A percentile compares a stretch with the other conserved stretches of the same genome.
Conservation (phyloP, 2,888 invertebrate species). For the Pristionchus fissidentatus region DNA sequence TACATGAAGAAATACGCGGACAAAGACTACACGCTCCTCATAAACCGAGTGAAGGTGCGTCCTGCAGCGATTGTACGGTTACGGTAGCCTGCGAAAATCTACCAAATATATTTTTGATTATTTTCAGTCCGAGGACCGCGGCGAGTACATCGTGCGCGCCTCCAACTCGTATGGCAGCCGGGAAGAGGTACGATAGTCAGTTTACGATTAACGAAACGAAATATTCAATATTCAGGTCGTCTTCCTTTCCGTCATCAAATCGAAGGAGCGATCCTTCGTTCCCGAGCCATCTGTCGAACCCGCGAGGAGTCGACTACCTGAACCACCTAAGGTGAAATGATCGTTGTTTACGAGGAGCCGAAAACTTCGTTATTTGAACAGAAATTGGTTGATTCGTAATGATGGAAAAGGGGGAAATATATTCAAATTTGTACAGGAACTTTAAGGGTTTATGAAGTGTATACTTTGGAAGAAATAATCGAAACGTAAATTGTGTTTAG, state of each 20-base stretch:
- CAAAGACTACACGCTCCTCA: constrained; percentile 96
- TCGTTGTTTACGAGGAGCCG: background rate
- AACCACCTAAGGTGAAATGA: constrained; percentile 14
- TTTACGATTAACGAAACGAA: background rate
- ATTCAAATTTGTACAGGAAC: too few relatives aligned
- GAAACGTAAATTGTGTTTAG: constrained; percentile 48
- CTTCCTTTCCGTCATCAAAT: constrained; percentile 88
- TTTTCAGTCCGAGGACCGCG: constrained; percentile 82
- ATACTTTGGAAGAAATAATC: too few relatives aligned
- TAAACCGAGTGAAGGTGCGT: constrained; percentile 93
- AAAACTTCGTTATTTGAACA: background rate
- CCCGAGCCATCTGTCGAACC: constrained; percentile 60
- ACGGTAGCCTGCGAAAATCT: background rate
- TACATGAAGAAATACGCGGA: constrained; percentile 98
- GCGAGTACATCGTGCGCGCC: constrained; percentile 95
- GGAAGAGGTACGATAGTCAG: constrained; percentile 85
- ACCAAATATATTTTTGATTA: background rate
- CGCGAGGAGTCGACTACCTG: constrained; percentile 20
- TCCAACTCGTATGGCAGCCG: constrained; percentile 95
- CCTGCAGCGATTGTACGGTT: background rate
- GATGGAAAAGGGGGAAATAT: too few relatives aligned
- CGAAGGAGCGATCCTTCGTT: constrained; percentile 47
- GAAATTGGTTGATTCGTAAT: too few relatives aligned
- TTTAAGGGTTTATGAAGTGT: too few relatives aligned
- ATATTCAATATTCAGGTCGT: constrained; percentile 82